Evolutionary conservation across 2,113 vertebrate genomes (phyloP), one percentile per base, ranked within the genome.

Genomic region (Mesocricetus auratus): DNA sequence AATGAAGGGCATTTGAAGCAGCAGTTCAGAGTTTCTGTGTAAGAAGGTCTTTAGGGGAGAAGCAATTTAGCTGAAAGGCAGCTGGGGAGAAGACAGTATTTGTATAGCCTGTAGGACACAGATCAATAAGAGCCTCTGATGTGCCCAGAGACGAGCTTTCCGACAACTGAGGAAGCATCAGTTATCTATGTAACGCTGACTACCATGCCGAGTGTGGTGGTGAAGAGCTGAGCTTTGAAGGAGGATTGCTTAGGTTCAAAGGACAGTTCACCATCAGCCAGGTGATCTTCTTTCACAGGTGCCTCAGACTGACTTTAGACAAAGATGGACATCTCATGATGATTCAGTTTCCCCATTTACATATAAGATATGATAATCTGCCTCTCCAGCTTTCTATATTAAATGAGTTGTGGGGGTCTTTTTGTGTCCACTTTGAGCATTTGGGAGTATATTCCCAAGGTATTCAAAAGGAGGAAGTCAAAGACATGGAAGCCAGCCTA

Each of bases 1-100:
- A 95, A 94, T 17, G 81, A 89, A 96, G 94, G 92, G 21, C 26
- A 36, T 19, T 74, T 78, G 74, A 68, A 69, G 90, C 3, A 81
- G 81, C 24, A 74, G 86, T 64, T 88, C 31, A 45, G 79, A 89
- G 95, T 91, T 79, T 95, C 94, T 91, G 21, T 33, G 31, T 36
- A 71, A 42, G 39, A 91, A 77, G 29, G 19, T 90, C 86, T 95
- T 73, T 69, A 79, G 58, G 82, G 66, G 26, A 90, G 81, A n/a
- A 56, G 79, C 36, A 66, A n/a, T 94, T 92, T 94, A 89, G 31
- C 66, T 94, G 36, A 71, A 81, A 95, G 81, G 53, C 33, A 45
- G n/a, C 75, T 86, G 42, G 17, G 36, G 29, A 75, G 39, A 86
- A 81, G 53, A 81, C 15, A 64, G 68, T 78, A 87, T 93, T 89